Evolutionary conservation across 2,113 vertebrate species (phyloP).

Genomic region (Hypomesus transpacificus): DNA sequence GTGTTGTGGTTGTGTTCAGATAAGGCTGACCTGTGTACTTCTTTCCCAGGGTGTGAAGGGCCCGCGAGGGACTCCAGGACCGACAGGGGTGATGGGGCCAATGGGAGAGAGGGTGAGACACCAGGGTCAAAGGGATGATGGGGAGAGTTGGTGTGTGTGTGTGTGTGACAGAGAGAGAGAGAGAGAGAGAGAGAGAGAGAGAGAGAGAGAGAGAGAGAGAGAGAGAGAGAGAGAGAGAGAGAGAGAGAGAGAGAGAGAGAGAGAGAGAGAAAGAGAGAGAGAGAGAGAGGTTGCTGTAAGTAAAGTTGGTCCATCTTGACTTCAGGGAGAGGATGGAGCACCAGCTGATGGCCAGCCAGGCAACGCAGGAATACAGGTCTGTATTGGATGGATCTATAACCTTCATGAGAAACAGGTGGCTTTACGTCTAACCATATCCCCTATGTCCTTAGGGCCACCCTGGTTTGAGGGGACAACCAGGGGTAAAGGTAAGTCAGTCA

Average conservation of each 20-base stretch:
- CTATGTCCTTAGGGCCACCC: conserved; percentile 33
- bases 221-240: too few relatives aligned
- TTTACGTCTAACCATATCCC: neutral
- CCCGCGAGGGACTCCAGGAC: conserved; percentile 19
- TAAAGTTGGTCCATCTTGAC: too few relatives aligned
- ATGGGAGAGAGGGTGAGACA: conserved; percentile 36
- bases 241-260: too few relatives aligned
- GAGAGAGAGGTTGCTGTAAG: too few relatives aligned
- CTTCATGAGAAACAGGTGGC: neutral
- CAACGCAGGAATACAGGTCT: conserved; percentile 22
- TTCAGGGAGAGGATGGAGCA: conserved; percentile 11
- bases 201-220: too few relatives aligned
- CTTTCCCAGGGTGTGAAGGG: conserved; percentile 23
- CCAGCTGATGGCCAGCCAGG: conserved; percentile 11
- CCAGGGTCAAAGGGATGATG: too few relatives aligned
- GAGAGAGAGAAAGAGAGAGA: too few relatives aligned
- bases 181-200: neutral
- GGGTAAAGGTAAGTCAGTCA: conserved; percentile 30
- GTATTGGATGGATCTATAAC: neutral
- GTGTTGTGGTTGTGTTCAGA: neutral
- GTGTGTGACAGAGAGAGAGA: neutral
- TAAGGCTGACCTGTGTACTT: neutral
- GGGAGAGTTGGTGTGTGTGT: neutral
- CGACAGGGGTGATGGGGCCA: conserved; percentile 29
- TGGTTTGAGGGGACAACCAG: conserved; percentile 28